Evolutionary conservation across 2,888 invertebrate genomes (phyloP).

Genomic region (Xylocampa areola): DNA sequence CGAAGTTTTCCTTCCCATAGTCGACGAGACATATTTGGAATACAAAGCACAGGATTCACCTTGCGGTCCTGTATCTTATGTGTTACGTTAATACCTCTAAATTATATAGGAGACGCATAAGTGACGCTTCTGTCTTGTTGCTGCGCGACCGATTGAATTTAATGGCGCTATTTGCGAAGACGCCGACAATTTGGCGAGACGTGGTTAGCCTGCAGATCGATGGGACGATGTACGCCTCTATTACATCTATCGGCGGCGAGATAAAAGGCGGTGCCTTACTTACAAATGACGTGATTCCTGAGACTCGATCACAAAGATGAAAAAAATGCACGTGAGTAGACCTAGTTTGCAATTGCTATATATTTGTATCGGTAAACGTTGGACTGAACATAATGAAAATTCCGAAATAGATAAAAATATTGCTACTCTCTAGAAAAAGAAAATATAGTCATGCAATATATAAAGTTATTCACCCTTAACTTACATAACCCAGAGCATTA

Average conservation of each 20-base stretch:
- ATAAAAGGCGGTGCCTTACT: constrained; percentile 60
- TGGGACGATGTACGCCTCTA: constrained; percentile 51
- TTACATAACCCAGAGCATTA: too few species aligned
- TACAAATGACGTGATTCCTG: constrained; percentile 54
- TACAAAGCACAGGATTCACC: constrained; percentile 66
- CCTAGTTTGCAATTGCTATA: constrained; percentile 24
- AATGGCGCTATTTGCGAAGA: constrained; percentile 81
- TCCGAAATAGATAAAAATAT: too few species aligned
- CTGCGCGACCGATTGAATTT: constrained; percentile 81
- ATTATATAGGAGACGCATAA: constrained; percentile 79
- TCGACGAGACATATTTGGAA: constrained; percentile 68
- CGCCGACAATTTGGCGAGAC: constrained; percentile 76
- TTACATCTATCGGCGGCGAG: constrained; percentile 64
- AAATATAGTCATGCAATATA: too few species aligned
- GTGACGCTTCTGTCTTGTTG: constrained; percentile 80
- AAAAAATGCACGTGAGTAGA: constrained; percentile 38
- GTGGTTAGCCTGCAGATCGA: constrained; percentile 72
- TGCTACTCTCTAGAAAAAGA: too few species aligned
- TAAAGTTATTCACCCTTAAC: too few species aligned
- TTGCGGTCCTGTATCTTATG: constrained; percentile 58
- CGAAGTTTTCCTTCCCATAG: constrained; percentile 24
- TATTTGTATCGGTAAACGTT: too few species aligned
- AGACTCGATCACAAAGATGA: constrained; percentile 52
- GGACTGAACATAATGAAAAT: too few species aligned
- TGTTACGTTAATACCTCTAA: constrained; percentile 78